Conservation (phyloP, 2,797 vertebrate genomes). For the Nannoperca obscura region DNA sequence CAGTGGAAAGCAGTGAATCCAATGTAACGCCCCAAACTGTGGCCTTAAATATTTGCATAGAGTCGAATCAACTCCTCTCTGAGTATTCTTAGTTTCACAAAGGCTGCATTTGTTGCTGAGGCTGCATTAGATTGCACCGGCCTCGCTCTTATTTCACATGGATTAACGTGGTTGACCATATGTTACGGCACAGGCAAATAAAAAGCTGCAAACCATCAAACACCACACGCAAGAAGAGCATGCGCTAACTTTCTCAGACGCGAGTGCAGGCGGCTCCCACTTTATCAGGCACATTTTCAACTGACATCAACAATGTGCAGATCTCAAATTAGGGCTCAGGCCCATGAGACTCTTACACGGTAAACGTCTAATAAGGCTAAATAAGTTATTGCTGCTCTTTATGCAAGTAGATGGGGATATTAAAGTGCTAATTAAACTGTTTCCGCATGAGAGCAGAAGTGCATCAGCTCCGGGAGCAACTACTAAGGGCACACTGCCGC, state of each 20-base stretch:
- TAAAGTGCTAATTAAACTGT: conserved; percentile 77
- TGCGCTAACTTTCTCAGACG: background rate
- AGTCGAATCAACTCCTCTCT: conserved; percentile 20
- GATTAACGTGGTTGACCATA: background rate
- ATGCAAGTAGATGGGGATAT: conserved; percentile 71
- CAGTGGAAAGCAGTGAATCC: background rate
- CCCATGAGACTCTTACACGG: conserved; percentile 69
- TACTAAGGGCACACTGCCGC: conserved; percentile 43
- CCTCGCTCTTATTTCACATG: background rate
- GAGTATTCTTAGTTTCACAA: conserved; percentile 8
- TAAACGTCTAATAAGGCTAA: conserved; percentile 76
- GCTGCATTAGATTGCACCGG: background rate
- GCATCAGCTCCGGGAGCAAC: conserved; percentile 53
- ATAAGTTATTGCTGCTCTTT: conserved; percentile 75
- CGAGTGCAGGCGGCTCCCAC: background rate
- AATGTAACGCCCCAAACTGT: conserved; percentile 1
- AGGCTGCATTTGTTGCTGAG: conserved; percentile 8
- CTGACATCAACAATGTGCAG: conserved; percentile 56
- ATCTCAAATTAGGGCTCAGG: conserved; percentile 64
- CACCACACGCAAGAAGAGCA: background rate
- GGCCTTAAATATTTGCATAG: conserved; percentile 14
- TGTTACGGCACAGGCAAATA: conserved; percentile 6
- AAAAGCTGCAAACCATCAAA: conserved; percentile 30
- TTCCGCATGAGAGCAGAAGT: conserved; percentile 64
- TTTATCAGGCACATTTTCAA: conserved; percentile 48